Conservation (phyloP, 2,888 invertebrate genomes). For the Aphrophora alni region DNA sequence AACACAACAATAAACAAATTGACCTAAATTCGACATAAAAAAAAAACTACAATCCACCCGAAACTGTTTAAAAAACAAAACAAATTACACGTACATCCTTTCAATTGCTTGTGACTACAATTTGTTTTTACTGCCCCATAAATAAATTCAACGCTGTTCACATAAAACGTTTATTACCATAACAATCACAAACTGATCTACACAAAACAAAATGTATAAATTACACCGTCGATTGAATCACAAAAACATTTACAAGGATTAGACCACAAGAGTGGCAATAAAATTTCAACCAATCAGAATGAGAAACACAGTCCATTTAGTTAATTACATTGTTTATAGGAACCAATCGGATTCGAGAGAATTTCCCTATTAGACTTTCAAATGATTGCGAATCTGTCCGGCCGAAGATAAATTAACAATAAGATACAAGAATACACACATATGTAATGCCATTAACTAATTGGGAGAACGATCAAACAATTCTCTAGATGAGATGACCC, state of each 20-base stretch:
- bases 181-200: constrained; percentile 21
- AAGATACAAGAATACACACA: constrained; percentile 38
- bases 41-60: too few relatives aligned
- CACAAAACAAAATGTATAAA: constrained; percentile 1
- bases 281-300: constrained; percentile 7
- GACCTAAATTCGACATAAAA: too few relatives aligned
- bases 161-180: constrained; percentile 26
- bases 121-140: neutral
- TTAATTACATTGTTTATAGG: constrained; percentile 22
- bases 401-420: constrained; percentile 42
- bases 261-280: neutral
- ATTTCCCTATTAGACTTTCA: constrained; percentile 42
- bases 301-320: constrained; percentile 10
- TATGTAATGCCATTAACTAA: constrained; percentile 44
- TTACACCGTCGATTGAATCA: constrained; percentile 10
- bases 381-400: too few relatives aligned
- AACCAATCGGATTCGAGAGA: constrained; percentile 20
- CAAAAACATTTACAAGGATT: neutral
- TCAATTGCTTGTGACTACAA: too few relatives aligned
- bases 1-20: too few relatives aligned
- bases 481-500: neutral
- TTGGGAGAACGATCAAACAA: constrained; percentile 9
- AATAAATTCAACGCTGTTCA: neutral
- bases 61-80: too few relatives aligned
- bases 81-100: too few relatives aligned